A percentile compares a stretch with the other conserved stretches of the same genome.
Conservation (phyloP, 2,113 vertebrate species). For the Setophaga coronata region DNA sequence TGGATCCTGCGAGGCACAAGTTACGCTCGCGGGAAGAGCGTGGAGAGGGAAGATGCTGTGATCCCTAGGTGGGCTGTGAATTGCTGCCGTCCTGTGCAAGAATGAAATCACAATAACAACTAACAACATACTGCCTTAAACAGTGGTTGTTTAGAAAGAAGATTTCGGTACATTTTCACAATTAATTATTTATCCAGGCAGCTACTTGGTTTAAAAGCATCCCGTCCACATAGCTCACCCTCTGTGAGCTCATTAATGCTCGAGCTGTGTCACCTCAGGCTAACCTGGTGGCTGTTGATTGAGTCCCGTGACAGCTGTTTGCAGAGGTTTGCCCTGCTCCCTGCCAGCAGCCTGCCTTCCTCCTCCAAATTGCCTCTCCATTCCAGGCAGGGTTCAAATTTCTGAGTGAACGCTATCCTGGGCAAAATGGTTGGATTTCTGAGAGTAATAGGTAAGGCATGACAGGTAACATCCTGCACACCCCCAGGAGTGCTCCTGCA, state of each 20-base stretch:
- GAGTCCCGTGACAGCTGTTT: constrained; percentile 2
- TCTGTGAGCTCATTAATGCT: background rate
- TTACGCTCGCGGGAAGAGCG: background rate
- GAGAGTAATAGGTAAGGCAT: background rate
- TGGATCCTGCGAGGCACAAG: background rate
- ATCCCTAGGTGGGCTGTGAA: background rate
- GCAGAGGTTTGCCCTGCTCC: constrained; percentile 4
- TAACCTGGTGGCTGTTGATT: background rate
- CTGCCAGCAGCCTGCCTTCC: background rate
- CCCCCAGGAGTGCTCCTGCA: background rate
- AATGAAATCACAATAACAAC: background rate
- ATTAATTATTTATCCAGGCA: background rate
- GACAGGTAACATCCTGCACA: background rate
- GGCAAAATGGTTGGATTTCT: background rate
- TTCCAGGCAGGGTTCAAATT: background rate
- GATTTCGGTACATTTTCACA: background rate
- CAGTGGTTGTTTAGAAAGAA: background rate
- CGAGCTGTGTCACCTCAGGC: background rate
- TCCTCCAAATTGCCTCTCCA: fast-evolving
- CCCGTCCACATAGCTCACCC: background rate
- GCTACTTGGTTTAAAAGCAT: fast-evolving
- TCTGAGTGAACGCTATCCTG: background rate
- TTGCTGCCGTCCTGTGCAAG: background rate
- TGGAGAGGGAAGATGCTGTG: background rate
- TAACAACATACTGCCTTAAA: background rate